Percentiles rank a stretch among this genome's conserved stretches.
Conservation (phyloP, 2,888 invertebrate genomes). For the Chironomus riparius region DNA sequence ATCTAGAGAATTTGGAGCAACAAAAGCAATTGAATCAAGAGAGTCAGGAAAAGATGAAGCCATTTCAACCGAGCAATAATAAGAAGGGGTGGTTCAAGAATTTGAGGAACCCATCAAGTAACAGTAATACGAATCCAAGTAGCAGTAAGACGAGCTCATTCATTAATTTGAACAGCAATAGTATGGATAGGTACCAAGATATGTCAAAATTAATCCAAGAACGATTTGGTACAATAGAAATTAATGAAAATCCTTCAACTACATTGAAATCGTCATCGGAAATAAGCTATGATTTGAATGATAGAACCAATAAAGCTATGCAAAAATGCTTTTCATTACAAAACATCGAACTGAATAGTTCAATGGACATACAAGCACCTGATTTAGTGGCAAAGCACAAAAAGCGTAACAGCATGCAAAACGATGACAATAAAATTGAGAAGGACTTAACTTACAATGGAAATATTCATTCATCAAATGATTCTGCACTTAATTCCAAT, state of each 20-base stretch:
- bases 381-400: conserved; percentile 9
- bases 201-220: conserved; percentile 63
- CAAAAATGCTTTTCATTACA: conserved; percentile 34
- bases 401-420: neutral
- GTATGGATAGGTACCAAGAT: conserved; percentile 61
- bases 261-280: neutral
- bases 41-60: conserved; percentile 38
- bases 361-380: conserved; percentile 8
- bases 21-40: conserved; percentile 45
- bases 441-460: neutral
- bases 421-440: conserved; percentile 18
- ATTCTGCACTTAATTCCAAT: neutral
- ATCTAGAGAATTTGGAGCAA: conserved; percentile 53
- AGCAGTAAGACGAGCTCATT: neutral
- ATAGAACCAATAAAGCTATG: conserved; percentile 9
- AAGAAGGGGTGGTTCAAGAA: conserved; percentile 33
- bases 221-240: conserved; percentile 45
- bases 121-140: conserved; percentile 12
- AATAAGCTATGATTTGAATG: conserved; percentile 17
- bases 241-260: conserved; percentile 7
- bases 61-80: conserved; percentile 1
- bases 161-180: conserved; percentile 44
- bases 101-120: conserved; percentile 38
- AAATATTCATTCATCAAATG: neutral
- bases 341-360: conserved; percentile 25